Conservation (phyloP, 2,113 vertebrate species). For the Myxocyprinus asiaticus region DNA sequence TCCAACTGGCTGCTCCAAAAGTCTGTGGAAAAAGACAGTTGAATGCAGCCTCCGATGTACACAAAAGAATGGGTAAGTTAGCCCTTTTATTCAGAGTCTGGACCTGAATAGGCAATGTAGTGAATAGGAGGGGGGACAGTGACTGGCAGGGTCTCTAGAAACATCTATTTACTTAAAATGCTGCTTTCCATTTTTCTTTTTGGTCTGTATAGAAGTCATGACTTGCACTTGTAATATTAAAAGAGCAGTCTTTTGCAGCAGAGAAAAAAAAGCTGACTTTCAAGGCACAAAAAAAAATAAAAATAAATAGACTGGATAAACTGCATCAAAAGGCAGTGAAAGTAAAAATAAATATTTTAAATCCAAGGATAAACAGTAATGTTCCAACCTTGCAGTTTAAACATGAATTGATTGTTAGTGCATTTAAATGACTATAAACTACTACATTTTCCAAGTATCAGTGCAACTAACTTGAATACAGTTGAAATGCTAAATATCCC, state of each 20-base stretch:
- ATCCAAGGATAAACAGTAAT: background rate
- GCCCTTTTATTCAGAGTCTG: slow-evolving; percentile 76
- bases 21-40: slow-evolving; percentile 90
- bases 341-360: too few species aligned
- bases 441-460: too few species aligned
- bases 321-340: background rate
- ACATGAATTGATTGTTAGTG: background rate
- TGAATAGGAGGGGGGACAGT: slow-evolving; percentile 56
- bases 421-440: background rate
- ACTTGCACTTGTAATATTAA: background rate
- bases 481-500: too few species aligned
- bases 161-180: slow-evolving; percentile 63
- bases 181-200: slow-evolving; percentile 25
- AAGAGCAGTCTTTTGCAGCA: slow-evolving; percentile 8
- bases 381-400: background rate
- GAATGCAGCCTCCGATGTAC: slow-evolving; percentile 99
- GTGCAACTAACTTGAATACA: too few species aligned
- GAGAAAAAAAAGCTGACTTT: background rate
- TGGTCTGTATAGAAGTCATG: background rate
- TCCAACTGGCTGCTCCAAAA: slow-evolving; percentile 90
- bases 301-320: background rate
- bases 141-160: slow-evolving; percentile 66
- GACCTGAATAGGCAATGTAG: slow-evolving; percentile 74
- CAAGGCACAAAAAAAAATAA: background rate
- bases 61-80: slow-evolving; percentile 99